Base-by-base conservation (phyloP, 1,140 invertebrate species). In the Camponotus vicinus region DNA sequence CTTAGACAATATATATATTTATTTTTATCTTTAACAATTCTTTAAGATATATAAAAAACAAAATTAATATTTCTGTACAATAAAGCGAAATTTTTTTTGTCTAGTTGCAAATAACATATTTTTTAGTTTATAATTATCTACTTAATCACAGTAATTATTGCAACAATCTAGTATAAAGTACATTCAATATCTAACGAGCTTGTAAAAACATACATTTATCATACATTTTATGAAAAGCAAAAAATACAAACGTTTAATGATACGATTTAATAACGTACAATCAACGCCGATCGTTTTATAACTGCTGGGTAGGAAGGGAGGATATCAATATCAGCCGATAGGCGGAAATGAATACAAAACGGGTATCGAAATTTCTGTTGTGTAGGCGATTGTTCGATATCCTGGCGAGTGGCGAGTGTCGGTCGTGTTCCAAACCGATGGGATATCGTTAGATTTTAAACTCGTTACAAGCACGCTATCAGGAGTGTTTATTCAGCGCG, bases 401-500 rank as follows among this genome's bases (percentile, higher is more conserved):
- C 27, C 67, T 40, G 21, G 2, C 32, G 70, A 52, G 55, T 40
- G 15, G 2, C 55, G 69, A 52, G 55, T 37, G 18, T 66, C 40
- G 69, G 37, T 15, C 83, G 75, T 73, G 52, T 67, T 69, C 59
- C 49, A 88, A 79, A 88, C 66, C 83, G 73, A 64, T 40, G 70
- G 84, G 77, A 82, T 88, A 86, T 88, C 85, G 87, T 86, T 86
- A 86, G 80, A 90, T 87, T 83, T 84, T 85, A 86, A 83, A 89
- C 78, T 89, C 88, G 89, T 89, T 89, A 89, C 89, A 76, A 63
- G 85, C 64, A 76, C 79, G 37, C 71, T 83, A 57, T 59, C 77
- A 63, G 64, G 88, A 76, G 79, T 90, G 90, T 90, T 91, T 91
- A 90, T 90, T 90, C 75, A 91, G 89, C 89, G 89, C 52, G 79